These are phyloP conservation scores for Escarpia spicata DNA, from an alignment of 2,888 invertebrate genomes.

Conservation along the genomic window DNA sequence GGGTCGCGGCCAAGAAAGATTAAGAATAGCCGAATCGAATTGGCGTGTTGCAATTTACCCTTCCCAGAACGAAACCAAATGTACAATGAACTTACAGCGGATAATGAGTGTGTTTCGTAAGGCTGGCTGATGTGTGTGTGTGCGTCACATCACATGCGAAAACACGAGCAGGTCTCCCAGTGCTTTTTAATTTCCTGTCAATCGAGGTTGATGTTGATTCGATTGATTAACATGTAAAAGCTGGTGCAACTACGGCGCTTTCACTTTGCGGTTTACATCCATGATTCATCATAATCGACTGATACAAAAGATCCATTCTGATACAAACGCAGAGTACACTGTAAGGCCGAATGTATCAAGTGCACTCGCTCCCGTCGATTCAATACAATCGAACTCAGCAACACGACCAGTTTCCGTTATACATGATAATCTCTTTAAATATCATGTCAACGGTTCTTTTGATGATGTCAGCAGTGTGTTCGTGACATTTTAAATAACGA, in stretches of 20 bases:
- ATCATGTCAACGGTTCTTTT: neutral
- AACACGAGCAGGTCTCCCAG: neutral
- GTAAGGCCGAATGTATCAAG: neutral
- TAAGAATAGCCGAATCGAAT: neutral
- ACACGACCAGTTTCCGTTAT: neutral
- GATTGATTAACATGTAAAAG: neutral
- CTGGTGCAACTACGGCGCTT: neutral
- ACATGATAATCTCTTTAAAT: neutral
- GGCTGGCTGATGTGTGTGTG: neutral
- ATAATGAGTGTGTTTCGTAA: neutral
- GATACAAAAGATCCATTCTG: neutral
- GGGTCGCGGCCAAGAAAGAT: too few species aligned
- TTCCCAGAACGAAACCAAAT: neutral
- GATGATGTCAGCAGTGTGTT: neutral
- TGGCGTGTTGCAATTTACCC: neutral
- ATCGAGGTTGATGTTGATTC: neutral
- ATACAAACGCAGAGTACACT: neutral
- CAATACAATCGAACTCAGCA: neutral
- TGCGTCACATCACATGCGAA: neutral
- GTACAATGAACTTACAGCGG: neutral
- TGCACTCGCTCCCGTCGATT: neutral
- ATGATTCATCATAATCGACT: constrained; percentile 2
- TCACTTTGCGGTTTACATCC: neutral
- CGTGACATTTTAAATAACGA: too few species aligned
- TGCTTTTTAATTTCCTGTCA: constrained; percentile 11